Evolutionary conservation across 1,140 invertebrate species (phyloP).

Genomic region (Hydropsyche tenuis): DNA sequence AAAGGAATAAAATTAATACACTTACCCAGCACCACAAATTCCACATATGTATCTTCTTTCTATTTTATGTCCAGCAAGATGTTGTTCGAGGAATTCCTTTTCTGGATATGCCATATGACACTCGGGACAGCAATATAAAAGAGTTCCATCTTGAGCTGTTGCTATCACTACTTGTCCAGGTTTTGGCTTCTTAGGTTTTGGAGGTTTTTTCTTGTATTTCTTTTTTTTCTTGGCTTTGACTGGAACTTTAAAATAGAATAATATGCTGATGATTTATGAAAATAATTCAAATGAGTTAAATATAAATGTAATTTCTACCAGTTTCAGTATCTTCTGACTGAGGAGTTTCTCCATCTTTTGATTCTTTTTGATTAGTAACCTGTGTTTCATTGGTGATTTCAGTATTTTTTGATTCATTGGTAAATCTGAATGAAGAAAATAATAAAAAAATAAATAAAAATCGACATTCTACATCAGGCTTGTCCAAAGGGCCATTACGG

Average conservation of each 20-base stretch:
- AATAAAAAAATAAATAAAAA: slow-evolving; percentile 6
- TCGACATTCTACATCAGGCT: too few species aligned
- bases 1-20: slow-evolving; percentile 6
- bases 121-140: slow-evolving; percentile 78
- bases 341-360: slow-evolving; percentile 6
- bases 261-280: too few species aligned
- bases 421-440: slow-evolving; percentile 13
- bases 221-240: slow-evolving; percentile 71
- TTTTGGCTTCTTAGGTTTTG: slow-evolving; percentile 73
- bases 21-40: slow-evolving; percentile 63
- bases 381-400: not conserved
- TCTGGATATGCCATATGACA: slow-evolving; percentile 81
- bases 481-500: too few species aligned
- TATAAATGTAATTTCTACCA: not conserved
- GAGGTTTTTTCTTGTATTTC: slow-evolving; percentile 81
- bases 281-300: not conserved
- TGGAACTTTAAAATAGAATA: slow-evolving; percentile 37
- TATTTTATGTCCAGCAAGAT: slow-evolving; percentile 78
- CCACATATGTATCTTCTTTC: slow-evolving; percentile 72
- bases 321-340: slow-evolving; percentile 13
- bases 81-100: slow-evolving; percentile 76
- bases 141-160: slow-evolving; percentile 73
- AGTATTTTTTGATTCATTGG: slow-evolving; percentile 8
- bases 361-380: not conserved
- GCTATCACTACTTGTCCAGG: slow-evolving; percentile 76